These are phyloP conservation scores for Samia ricini DNA, from an alignment of 1,140 invertebrate genomes.

Conservation along the genomic window DNA sequence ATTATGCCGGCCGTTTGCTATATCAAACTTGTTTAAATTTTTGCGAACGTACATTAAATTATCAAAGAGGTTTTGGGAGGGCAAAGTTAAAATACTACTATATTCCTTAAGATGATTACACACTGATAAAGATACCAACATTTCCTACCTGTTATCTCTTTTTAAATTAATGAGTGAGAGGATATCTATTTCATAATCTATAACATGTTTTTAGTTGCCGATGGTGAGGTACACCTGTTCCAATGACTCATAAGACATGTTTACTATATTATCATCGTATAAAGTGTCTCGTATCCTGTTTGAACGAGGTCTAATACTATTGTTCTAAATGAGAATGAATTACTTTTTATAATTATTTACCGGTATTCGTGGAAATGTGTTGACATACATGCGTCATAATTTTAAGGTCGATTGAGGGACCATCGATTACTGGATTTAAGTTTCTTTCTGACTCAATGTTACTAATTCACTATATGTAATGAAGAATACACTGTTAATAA, in stretches of 20 bases:
- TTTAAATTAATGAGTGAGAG: no score
- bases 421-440: background rate
- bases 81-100: no score
- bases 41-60: no score
- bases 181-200: no score
- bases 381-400: background rate
- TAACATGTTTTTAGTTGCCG: no score
- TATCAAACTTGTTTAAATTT: no score
- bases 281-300: background rate
- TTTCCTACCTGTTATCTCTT: no score
- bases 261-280: background rate
- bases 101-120: no score
- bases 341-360: background rate
- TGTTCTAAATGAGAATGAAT: background rate
- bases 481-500: no score
- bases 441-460: background rate
- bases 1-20: no score
- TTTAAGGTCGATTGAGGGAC: background rate
- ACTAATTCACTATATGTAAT: background rate
- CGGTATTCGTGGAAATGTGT: background rate
- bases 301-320: background rate
- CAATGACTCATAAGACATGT: background rate
- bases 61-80: no score
- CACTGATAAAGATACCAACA: no score
- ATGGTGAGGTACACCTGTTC: background rate